Base-by-base conservation (phyloP, 2,888 invertebrate genomes). In the Eledona agricola region DNA sequence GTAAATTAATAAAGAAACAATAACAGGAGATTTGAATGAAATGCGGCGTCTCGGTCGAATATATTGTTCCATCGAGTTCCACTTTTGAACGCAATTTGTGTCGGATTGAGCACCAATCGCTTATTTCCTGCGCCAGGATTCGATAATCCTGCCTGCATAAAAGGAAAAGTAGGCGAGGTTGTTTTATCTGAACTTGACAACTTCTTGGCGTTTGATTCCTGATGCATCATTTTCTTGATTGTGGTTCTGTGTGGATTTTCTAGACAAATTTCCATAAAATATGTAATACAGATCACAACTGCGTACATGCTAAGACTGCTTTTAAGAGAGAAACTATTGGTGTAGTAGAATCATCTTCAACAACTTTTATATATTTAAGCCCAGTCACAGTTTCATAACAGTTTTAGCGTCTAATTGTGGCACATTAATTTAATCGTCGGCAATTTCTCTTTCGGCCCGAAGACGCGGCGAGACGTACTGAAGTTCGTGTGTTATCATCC, bases 401-500 rank as follows among this genome's bases (percentile, higher is more conserved):
- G 46, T 34, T 46, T 46, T 23, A 46, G 34, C 15, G 26, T 34
- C 35, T 46, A 46, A 46, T 46, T 46, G 46, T 26, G 6, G 25
- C n/a, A 22, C 17, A 46, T 46, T 32, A 25, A 46, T 34, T 46
- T 46, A 42, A 46, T 34, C 12, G 46, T 4, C 19, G 26, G 9
- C 9, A 46, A 46, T 32, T 34, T 26, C 17, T 29, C 12, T 13
- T 25, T 9, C 7, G 7, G 10, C n/a, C n/a, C n/a, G 16, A 10
- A 40, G 25, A 20, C 17, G 12, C 10, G 35, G 13, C n/a, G n/a
- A n/a, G n/a, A n/a, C n/a, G n/a, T n/a, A 22, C 26, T 20, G 19
- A 28, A 28, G 11, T 35, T 25, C 15, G 22, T 58, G 54, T 50
- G 56, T 47, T 58, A 63, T 63, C 59, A 62, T 62, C 51, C 61